Percentiles rank a stretch among this genome's conserved stretches.
Evolutionary conservation across 2,113 vertebrate species (phyloP).

Genomic region (Ceyx margarethae): DNA sequence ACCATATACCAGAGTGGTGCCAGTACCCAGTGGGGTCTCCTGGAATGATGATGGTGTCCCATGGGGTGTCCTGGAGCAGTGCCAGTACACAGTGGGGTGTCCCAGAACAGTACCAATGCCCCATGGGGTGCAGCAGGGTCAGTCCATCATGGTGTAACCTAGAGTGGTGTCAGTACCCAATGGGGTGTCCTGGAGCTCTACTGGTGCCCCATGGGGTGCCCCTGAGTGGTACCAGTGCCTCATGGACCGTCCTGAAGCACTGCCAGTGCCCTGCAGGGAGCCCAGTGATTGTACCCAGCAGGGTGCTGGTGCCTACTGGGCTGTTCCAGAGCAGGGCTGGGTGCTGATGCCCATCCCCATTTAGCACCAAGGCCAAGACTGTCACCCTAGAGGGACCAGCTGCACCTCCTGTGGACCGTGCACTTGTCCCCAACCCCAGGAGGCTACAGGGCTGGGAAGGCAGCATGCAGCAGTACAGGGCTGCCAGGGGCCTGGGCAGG

Average conservation of each 20-base stretch:
- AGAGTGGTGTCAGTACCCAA: rapidly evolving
- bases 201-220: too few species aligned
- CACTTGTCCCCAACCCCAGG: rapidly evolving
- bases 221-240: neutral
- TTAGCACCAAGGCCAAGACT: neutral
- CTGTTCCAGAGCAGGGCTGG: neutral
- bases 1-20: neutral
- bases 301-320: neutral
- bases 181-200: neutral
- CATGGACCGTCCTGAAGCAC: neutral
- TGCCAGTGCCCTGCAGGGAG: neutral
- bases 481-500: neutral
- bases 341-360: neutral
- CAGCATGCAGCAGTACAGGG: rapidly evolving
- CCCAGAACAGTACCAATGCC: neutral
- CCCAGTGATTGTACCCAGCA: neutral
- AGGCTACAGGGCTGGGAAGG: rapidly evolving
- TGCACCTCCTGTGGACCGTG: neutral
- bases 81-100: neutral
- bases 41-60: too few species aligned
- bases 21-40: neutral
- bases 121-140: neutral
- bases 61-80: neutral
- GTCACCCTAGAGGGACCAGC: neutral
- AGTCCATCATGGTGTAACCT: neutral